These are phyloP conservation scores for Dryococelus australis DNA, from an alignment of 2,888 invertebrate species.

Conservation along the genomic window DNA sequence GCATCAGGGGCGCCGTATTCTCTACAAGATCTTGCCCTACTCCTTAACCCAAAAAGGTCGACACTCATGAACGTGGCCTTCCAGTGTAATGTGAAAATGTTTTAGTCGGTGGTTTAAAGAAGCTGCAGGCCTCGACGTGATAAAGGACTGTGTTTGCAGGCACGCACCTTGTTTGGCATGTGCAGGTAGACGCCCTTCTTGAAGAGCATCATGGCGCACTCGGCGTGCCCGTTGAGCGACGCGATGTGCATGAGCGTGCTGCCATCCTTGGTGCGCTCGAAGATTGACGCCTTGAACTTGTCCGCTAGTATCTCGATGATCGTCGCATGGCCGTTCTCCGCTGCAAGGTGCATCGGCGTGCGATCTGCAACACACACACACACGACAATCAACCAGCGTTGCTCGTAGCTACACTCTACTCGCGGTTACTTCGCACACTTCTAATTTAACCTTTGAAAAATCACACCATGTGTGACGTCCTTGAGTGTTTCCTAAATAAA, in stretches of 20 bases:
- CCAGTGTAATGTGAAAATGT: too few species aligned
- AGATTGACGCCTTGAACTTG: conserved; percentile 96
- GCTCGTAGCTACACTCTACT: neutral
- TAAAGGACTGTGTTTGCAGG: neutral
- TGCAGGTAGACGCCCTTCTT: conserved; percentile 98
- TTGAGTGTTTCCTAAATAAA: too few species aligned
- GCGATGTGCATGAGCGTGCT: conserved; percentile 99
- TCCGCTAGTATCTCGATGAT: conserved; percentile 96
- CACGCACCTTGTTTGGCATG: conserved; percentile 95
- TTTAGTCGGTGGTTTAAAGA: too few species aligned
- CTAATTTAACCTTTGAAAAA: too few species aligned
- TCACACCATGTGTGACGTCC: too few species aligned
- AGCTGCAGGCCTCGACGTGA: too few species aligned
- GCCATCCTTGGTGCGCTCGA: conserved; percentile 96
- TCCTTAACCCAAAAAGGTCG: too few species aligned
- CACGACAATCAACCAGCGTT: neutral
- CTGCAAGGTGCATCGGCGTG: conserved; percentile 96
- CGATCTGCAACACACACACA: conserved; percentile 69
- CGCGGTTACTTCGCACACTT: too few species aligned
- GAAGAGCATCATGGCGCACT: conserved; percentile 97
- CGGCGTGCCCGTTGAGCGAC: conserved; percentile 95
- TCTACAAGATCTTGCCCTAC: too few species aligned
- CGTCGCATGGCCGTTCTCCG: conserved; percentile 95
- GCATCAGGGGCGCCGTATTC: too few species aligned
- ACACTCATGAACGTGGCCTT: too few species aligned